Base-by-base conservation (phyloP, 2,797 vertebrate genomes). In the Notamacropus eugenii region DNA sequence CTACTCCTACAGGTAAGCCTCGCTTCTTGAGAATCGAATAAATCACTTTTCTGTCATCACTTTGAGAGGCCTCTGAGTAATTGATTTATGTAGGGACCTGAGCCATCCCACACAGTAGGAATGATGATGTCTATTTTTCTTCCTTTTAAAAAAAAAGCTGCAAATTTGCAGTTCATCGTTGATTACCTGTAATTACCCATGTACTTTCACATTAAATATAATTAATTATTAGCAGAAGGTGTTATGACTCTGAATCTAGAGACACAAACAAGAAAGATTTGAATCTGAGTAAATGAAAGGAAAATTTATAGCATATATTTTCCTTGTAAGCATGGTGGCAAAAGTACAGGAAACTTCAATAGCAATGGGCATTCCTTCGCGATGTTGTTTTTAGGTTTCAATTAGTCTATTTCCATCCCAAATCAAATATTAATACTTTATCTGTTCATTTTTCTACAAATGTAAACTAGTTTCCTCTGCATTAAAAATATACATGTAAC, bases 371-470 rank as follows among this genome's bases (percentile, higher is more conserved):
- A 34, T 74, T 58, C 9, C 52, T 62, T 40, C 46, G 29, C 90
- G 55, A 92, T 93, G n/a, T 14, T 94, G 54, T 95, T 93, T 92
- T 95, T 96, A 92, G 92, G 55, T 91, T 93, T 67, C 95, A 93
- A 67, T 92, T 56, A 93, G 55, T 58, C 12, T 52, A 67, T 82
- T 16, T 93, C 27, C n/a, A 46, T 87, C 22, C 16, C 54, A 90
- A 94, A 94, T 96, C 67, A 54, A 22, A 58, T 58, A 59, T 87
- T 92, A 94, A 93, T 91, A 93, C 5, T 91, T 92, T 93, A 95
- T 90, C 52, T 31, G 4, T 90, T 52, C 14, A 40, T n/a, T 59
- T 90, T 93, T 58, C n/a, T 55, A 27, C 46, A 57, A 90, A 90
- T 46, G 12, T 34, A 93, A 52, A 82, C 87, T 28, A 55, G n/a